Evolutionary conservation across 2,797 vertebrate species (phyloP).

Genomic region (Sebastes cheni): DNA sequence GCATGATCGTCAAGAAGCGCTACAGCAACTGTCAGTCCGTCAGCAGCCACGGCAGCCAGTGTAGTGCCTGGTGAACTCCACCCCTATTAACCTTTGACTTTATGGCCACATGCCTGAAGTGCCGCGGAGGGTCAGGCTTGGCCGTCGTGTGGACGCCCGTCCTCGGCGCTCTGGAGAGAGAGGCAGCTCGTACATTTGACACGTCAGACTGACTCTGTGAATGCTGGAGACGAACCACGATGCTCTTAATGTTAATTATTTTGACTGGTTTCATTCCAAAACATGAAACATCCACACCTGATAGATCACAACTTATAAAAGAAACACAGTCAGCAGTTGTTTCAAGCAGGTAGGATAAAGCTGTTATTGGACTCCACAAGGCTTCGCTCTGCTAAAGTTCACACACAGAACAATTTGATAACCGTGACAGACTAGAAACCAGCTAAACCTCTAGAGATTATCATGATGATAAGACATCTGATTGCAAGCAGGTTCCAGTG

Average conservation of each 20-base stretch:
- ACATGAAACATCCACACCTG: not conserved
- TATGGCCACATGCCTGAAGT: not conserved
- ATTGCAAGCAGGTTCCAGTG: too few species aligned
- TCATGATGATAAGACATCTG: too few species aligned
- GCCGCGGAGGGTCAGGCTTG: not conserved
- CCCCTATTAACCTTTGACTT: not conserved
- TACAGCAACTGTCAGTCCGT: slow-evolving; percentile 93
- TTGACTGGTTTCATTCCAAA: slow-evolving; percentile 21
- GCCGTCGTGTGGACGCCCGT: not conserved
- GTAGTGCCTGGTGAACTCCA: slow-evolving; percentile 87
- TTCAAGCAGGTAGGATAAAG: not conserved
- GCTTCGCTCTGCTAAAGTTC: too few species aligned
- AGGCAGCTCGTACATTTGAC: not conserved
- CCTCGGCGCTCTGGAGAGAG: not conserved
- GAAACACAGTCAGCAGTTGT: not conserved
- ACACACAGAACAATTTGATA: too few species aligned
- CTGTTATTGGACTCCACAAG: not conserved
- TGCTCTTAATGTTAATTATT: slow-evolving; percentile 27
- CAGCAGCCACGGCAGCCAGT: slow-evolving; percentile 90
- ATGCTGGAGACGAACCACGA: slow-evolving; percentile 34
- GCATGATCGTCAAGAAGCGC: slow-evolving; percentile 98
- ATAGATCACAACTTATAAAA: not conserved
- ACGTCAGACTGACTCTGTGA: slow-evolving; percentile 15
- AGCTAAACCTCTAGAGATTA: too few species aligned
- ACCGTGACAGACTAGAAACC: too few species aligned